Conservation (phyloP, 2,888 invertebrate genomes). For the Lysandra coridon region DNA sequence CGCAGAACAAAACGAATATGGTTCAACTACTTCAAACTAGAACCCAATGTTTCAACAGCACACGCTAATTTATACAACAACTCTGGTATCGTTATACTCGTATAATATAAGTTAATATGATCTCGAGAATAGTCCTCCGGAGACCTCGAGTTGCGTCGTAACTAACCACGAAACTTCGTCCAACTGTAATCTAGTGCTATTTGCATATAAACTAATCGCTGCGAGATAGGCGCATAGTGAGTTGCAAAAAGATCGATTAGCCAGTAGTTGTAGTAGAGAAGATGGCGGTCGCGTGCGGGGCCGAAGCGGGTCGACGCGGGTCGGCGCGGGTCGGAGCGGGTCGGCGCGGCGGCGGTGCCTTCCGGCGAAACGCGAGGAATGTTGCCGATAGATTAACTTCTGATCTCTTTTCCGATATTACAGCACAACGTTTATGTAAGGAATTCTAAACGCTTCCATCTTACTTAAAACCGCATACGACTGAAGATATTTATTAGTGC, state of each 20-base stretch:
- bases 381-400: conserved; percentile 81
- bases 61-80: neutral
- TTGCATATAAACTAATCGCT: conserved; percentile 38
- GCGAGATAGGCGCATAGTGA: conserved; percentile 43
- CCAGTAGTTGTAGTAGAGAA: conserved; percentile 48
- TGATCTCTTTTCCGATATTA: conserved; percentile 81
- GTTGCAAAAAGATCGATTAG: conserved; percentile 71
- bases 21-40: neutral
- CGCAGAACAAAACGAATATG: neutral
- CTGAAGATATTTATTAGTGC: conserved; percentile 54
- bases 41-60: neutral
- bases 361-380: conserved; percentile 79
- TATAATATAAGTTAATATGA: conserved; percentile 19
- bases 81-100: neutral
- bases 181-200: conserved; percentile 36
- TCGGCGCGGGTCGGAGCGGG: conserved; percentile 41
- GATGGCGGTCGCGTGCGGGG: conserved; percentile 65
- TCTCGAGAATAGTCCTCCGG: neutral
- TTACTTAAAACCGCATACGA: conserved; percentile 70
- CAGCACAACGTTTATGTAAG: conserved; percentile 74
- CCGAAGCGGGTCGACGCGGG: conserved; percentile 49
- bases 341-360: conserved; percentile 61
- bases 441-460: conserved; percentile 76
- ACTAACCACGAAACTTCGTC: conserved; percentile 33
- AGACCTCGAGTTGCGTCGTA: neutral